Evolutionary conservation across 2,797 vertebrate species (phyloP).

Genomic region (Rachycentron canadum): DNA sequence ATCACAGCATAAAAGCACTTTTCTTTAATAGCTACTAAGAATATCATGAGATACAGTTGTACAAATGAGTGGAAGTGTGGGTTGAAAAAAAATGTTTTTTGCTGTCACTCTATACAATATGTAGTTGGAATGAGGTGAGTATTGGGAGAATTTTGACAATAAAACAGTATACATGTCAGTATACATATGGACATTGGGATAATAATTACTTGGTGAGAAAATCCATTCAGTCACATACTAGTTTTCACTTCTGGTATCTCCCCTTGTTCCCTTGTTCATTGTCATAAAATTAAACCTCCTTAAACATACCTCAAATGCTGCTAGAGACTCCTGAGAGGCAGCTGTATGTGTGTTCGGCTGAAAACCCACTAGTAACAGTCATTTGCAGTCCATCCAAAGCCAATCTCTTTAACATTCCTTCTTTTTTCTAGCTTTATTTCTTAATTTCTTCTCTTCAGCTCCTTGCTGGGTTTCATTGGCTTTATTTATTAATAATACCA

Average conservation of each 20-base stretch:
- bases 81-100: not conserved
- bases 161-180: not conserved
- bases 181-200: not conserved
- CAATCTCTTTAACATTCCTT: conserved; percentile 16
- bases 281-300: not conserved
- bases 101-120: too few relatives aligned
- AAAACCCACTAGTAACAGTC: conserved; percentile 15
- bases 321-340: not conserved
- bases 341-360: not conserved
- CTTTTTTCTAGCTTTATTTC: conserved; percentile 4
- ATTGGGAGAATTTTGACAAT: too few relatives aligned
- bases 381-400: conserved; percentile 5
- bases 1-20: not conserved
- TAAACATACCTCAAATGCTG: not conserved
- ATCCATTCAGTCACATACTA: not conserved
- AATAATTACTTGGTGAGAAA: not conserved
- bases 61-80: not conserved
- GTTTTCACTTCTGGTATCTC: not conserved
- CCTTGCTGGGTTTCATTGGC: conserved; percentile 38
- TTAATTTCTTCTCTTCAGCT: conserved; percentile 28
- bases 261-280: not conserved
- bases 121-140: not conserved
- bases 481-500: conserved; percentile 60
- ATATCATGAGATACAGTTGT: not conserved
- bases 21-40: not conserved